Conservation (phyloP, 2,797 vertebrate genomes). For the Halcyon badia region DNA sequence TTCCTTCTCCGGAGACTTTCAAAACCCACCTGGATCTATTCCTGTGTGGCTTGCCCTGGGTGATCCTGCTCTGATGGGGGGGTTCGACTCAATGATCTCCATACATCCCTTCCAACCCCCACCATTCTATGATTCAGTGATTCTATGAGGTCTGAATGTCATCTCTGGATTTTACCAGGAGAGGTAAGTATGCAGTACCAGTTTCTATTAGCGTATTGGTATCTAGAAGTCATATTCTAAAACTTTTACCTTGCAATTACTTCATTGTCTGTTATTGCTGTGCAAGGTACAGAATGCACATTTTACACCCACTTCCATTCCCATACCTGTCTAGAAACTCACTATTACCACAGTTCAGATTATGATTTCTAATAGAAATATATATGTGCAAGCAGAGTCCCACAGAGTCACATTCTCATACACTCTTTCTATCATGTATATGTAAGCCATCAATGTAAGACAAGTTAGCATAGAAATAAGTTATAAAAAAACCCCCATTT, state of each 20-base stretch:
- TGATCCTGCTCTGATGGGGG: too few relatives aligned
- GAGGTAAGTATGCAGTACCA: background rate
- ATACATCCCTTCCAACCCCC: too few relatives aligned
- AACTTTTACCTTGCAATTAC: background rate
- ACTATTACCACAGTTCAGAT: background rate
- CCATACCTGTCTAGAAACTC: background rate
- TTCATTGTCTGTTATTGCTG: background rate
- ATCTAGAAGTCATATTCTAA: background rate
- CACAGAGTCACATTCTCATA: background rate
- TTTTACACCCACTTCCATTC: background rate
- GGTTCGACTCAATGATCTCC: too few relatives aligned
- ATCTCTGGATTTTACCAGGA: background rate
- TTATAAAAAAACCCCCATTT: background rate
- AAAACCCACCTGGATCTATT: too few relatives aligned
- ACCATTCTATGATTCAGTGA: background rate
- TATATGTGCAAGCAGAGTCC: background rate
- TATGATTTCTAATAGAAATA: background rate
- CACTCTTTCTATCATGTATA: background rate
- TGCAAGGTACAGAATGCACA: background rate
- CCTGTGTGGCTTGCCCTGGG: too few relatives aligned
- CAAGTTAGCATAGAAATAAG: background rate
- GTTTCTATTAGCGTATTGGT: background rate
- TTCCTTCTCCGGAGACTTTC: too few relatives aligned
- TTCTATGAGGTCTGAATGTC: background rate
- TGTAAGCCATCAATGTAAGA: background rate